Conservation (phyloP, 2,113 vertebrate genomes). For the Seriola rivoliana region DNA sequence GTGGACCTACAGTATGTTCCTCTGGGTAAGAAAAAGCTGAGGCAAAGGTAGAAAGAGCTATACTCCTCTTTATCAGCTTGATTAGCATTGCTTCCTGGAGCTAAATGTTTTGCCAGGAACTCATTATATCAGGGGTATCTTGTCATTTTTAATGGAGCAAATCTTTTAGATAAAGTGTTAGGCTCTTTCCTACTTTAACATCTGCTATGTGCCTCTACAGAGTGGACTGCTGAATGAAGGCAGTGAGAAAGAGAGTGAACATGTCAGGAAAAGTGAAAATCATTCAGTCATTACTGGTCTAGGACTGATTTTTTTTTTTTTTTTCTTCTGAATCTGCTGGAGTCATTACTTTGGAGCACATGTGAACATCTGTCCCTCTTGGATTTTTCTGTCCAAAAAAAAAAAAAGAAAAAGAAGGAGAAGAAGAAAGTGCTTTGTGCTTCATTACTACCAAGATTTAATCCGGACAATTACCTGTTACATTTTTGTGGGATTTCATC, state of each 20-base stretch:
- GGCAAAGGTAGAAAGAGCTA: neutral
- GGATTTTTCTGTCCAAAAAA: neutral
- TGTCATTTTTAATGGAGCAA: conserved; percentile 20
- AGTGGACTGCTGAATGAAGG: conserved; percentile 10
- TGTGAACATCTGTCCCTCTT: conserved; percentile 47
- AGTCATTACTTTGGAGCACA: conserved; percentile 31
- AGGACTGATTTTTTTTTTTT: neutral
- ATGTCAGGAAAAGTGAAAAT: conserved; percentile 43
- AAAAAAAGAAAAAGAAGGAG: too few species aligned
- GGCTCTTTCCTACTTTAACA: conserved; percentile 39
- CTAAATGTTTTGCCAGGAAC: conserved; percentile 14
- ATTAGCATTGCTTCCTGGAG: neutral
- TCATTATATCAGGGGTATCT: conserved; percentile 11
- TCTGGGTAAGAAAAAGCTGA: neutral
- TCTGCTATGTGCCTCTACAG: conserved; percentile 24
- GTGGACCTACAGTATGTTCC: too few species aligned
- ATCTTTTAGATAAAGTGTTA: conserved; percentile 15
- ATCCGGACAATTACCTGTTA: neutral
- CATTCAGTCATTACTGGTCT: conserved; percentile 23
- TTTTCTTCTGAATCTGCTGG: conserved; percentile 48
- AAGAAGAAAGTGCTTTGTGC: conserved; percentile 4
- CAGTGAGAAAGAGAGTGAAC: conserved; percentile 20
- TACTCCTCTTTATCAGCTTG: neutral
- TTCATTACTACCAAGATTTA: neutral
- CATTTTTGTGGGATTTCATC: neutral